Evolutionary conservation across 2,797 vertebrate species (phyloP).

Genomic region (Clarias fuscus): DNA sequence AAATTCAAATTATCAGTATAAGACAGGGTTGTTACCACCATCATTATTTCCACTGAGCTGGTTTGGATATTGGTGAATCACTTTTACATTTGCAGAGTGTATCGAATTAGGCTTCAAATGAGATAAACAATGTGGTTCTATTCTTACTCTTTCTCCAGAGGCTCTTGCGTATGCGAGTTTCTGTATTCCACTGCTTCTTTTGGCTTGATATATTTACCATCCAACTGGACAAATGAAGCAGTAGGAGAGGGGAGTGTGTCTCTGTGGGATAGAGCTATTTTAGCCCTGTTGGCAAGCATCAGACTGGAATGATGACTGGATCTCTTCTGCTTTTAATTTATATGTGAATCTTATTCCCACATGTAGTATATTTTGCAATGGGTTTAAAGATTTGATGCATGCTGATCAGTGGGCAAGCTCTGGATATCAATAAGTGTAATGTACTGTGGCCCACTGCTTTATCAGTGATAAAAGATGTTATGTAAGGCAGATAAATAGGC

Average conservation of each 20-base stretch:
- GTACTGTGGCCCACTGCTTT: neutral
- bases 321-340: conserved; percentile 22
- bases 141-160: conserved; percentile 27
- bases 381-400: neutral
- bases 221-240: conserved; percentile 43
- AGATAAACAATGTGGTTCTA: conserved; percentile 33
- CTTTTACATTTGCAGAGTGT: conserved; percentile 11
- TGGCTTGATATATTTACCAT: conserved; percentile 37
- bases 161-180: conserved; percentile 26
- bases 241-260: conserved; percentile 13
- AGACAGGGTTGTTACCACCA: conserved; percentile 19
- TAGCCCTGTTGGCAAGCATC: conserved; percentile 36
- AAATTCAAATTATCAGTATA: conserved; percentile 45
- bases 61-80: conserved; percentile 21
- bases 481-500: conserved; percentile 16
- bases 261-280: conserved; percentile 37
- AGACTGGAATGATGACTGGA: conserved; percentile 21
- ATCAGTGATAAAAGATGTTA: conserved; percentile 12
- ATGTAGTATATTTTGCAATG: conserved; percentile 3
- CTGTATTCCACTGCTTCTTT: conserved; percentile 38
- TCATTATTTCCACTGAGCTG: conserved; percentile 37
- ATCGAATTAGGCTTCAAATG: conserved; percentile 7
- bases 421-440: conserved; percentile 14
- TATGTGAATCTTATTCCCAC: neutral
- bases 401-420: neutral